Evolutionary conservation across 1,140 invertebrate species (phyloP).

Genomic region (Helicorthomorpha holstii): DNA sequence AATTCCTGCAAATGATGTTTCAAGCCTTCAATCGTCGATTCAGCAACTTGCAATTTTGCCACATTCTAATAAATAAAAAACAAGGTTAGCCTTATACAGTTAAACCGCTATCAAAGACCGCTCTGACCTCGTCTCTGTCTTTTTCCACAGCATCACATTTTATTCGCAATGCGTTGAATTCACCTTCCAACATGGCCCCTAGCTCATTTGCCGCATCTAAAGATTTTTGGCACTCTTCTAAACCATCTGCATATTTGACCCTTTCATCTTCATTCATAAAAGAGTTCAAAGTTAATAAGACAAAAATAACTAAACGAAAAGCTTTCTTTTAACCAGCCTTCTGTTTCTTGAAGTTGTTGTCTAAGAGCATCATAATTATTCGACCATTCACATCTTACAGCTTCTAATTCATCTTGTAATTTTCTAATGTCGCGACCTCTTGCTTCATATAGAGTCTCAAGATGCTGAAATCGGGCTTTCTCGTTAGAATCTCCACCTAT

Average conservation of each 20-base stretch:
- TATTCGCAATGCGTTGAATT: constrained; percentile 14
- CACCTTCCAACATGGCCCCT: constrained; percentile 20
- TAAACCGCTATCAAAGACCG: not conserved
- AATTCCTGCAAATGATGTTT: constrained; percentile 21
- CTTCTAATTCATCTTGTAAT: constrained; percentile 17
- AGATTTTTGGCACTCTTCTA: constrained; percentile 11
- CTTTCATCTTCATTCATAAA: not conserved
- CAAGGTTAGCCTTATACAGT: not conserved
- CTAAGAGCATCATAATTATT: not conserved
- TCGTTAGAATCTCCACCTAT: not conserved
- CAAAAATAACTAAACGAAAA: not conserved
- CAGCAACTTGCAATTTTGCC: constrained; percentile 20
- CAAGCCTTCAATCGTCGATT: constrained; percentile 22
- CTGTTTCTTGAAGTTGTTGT: not conserved
- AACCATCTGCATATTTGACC: not conserved
- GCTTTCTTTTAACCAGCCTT: not conserved
- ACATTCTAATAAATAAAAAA: constrained; percentile 18
- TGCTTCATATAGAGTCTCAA: constrained; percentile 22
- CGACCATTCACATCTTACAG: constrained; percentile 15
- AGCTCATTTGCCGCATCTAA: constrained; percentile 21
- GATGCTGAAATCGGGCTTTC: constrained; percentile 12
- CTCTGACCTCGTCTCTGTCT: constrained; percentile 20
- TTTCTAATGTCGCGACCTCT: constrained; percentile 22
- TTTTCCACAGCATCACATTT: constrained; percentile 17
- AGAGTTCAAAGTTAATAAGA: not conserved